phyloP scores from a whole-genome alignment of 1,140 invertebrate species.

The Macrotrachela quadricornifera region DNA sequence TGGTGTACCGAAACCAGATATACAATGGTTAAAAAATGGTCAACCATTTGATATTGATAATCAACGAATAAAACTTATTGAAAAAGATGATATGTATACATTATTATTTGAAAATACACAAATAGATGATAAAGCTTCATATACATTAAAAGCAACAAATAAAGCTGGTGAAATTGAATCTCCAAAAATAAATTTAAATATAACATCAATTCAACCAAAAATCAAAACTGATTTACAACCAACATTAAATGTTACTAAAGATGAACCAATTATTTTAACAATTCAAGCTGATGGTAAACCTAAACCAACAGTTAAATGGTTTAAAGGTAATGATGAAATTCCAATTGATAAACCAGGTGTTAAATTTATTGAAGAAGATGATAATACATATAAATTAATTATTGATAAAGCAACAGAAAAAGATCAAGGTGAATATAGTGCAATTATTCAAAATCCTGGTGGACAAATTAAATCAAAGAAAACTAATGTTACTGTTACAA shows the following conservation, averaged over 20 bases:
- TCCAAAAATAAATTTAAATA: neutral
- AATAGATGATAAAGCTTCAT: conserved; percentile 51
- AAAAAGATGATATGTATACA: neutral
- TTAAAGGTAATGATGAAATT: conserved; percentile 13
- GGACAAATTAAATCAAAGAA: no score
- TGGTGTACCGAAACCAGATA: conserved; percentile 10
- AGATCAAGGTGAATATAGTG: no score
- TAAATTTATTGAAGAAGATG: no score
- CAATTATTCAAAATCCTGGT: no score
- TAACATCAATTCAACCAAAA: neutral
- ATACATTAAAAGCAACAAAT: conserved; percentile 3
- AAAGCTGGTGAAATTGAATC: conserved; percentile 3
- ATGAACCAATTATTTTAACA: neutral
- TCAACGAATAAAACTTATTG: neutral
- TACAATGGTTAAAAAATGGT: neutral
- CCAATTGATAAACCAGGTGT: conserved; percentile 8
- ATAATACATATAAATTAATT: no score
- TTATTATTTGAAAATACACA: conserved; percentile 33
- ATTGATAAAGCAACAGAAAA: no score
- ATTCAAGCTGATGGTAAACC: conserved; percentile 1
- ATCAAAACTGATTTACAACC: conserved; percentile 3
- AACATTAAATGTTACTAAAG: conserved; percentile 1
- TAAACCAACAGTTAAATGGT: neutral
- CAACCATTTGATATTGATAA: neutral
- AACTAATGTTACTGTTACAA: no score